Conservation (phyloP, 2,797 vertebrate species). For the Schizopygopsis pylzovi region DNA sequence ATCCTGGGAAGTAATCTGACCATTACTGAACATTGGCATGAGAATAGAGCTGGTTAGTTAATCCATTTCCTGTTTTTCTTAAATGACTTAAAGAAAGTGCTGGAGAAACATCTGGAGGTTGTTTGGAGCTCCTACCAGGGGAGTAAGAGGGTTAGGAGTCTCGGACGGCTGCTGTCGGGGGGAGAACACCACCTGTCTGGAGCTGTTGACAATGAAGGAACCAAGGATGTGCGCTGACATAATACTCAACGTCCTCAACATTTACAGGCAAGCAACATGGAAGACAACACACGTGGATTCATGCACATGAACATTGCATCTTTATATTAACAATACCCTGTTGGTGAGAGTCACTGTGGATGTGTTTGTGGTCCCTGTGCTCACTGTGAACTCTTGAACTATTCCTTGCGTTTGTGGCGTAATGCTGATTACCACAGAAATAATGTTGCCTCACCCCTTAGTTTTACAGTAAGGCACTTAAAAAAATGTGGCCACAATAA, state of each 20-base stretch:
- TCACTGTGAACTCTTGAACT: conserved; percentile 23
- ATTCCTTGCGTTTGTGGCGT: background rate
- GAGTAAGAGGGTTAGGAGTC: conserved; percentile 48
- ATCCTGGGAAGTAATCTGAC: conserved; percentile 49
- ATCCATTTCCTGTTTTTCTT: conserved; percentile 56
- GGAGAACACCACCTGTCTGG: conserved; percentile 49
- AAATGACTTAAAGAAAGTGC: conserved; percentile 51
- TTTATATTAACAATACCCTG: conserved; percentile 6
- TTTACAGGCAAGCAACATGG: conserved; percentile 64
- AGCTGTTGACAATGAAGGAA: conserved; percentile 30
- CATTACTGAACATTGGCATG: conserved; percentile 44
- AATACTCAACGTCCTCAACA: conserved; percentile 39
- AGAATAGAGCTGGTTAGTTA: conserved; percentile 47
- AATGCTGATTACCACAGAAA: conserved; percentile 2
- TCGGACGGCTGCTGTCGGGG: background rate
- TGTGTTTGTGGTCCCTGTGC: background rate
- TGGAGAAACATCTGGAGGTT: conserved; percentile 58
- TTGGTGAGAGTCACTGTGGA: background rate
- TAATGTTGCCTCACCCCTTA: background rate
- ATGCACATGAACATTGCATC: background rate
- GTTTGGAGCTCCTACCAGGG: conserved; percentile 52
- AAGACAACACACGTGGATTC: conserved; percentile 62
- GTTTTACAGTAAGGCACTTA: conserved; percentile 5
- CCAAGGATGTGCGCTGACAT: conserved; percentile 19
- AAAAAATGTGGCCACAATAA: background rate